Base-by-base conservation (phyloP, 2,888 invertebrate species). In the Dysmachus trigonus region DNA sequence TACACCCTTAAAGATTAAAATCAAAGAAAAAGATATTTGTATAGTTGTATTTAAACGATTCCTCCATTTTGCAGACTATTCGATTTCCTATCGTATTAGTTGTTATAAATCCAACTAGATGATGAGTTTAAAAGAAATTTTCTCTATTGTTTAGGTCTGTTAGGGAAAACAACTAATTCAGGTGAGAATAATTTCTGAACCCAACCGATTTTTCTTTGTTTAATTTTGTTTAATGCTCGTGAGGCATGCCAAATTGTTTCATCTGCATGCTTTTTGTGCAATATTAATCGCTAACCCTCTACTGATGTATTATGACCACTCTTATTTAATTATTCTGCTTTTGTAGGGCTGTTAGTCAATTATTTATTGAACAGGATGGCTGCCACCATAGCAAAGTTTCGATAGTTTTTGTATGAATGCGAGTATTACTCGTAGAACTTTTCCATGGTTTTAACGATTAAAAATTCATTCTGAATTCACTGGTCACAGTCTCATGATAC, bases 101-200 rank as follows among this genome's bases (percentile, higher is more conserved):
- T n/a, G 0, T 47, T 47, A 47, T 18, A 15, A 47, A 47, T 5
- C n/a, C n/a, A 33, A 33, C 6, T 5, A 47, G 6, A 47, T 47
- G 18, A 47, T 2, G n/a, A 47, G 62, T 87, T 83, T 87, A 81
- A 87, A 77, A 62, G 62, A 18, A 51, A 22, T 22, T 62, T 62
- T 62, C 86, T 87, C 85, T 81, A 87, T 88, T 87, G 87, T 87
- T 87, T 90, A 92, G 92, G 92, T 90, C 91, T 92, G 86, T 90
- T 92, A 90, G 90, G 91, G 90, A 92, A 92, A 90, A 91, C 91
- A 88, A 89, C 90, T 88, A 90, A 88, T 88, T 89, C 91, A 91
- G 91, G 91, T 91, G 91, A 91, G 91, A 89, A 81, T 86, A 86
- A 82, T 86, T 47, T 13, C 5, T 85, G 6, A 31, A 35, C 10